Evolutionary conservation across 2,888 invertebrate genomes (phyloP), one percentile per base, ranked within the genome.

Genomic region (Adelognathus sp.): DNA sequence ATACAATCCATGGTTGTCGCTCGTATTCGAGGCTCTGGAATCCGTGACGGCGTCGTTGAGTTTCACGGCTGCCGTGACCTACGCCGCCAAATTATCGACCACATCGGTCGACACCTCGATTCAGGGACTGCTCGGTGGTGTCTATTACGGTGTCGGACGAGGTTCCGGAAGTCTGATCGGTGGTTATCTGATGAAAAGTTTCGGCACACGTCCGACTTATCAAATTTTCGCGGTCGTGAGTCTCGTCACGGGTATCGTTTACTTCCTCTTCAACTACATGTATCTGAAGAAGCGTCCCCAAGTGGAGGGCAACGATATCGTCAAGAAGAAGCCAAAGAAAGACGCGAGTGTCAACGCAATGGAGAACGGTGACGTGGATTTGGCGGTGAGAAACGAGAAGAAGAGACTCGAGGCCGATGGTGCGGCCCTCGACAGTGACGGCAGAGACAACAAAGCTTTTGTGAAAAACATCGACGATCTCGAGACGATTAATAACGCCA

Each of bases 61-160:
- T 60, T 95, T 96, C 89, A 96, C 96, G 0, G 96, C 96, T 0
- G 95, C 95, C 18, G 95, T 96, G 33, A 96, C 96, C 60, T 96
- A 96, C 87, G 96, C 96, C 0, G 96, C 96, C 0, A 94, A 94
- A 71, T 92, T 96, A 5, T 95, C 96, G 1, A 95, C 95, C 2
- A 94, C 94, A 60, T 94, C 95, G 44, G 96, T 96, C 0, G 95
- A 96, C 85, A 95, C 95, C 6, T 95, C 95, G 11, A 94, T 96
- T 81, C 96, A 96, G 90, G 96, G 96, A 11, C 92, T 96, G 80
- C 92, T 96, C 9, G 96, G 96, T n/a, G 96, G 96, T 16, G 91
- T 96, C n/a, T 96, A 96, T 88, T 96, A 95, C 87, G 96, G 96
- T 83, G 95, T 96, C 74, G 96, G 96, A 95, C 95, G 95, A 90